Evolutionary conservation across 2,113 vertebrate species (phyloP).

Genomic region (Hymenochirus boettgeri): DNA sequence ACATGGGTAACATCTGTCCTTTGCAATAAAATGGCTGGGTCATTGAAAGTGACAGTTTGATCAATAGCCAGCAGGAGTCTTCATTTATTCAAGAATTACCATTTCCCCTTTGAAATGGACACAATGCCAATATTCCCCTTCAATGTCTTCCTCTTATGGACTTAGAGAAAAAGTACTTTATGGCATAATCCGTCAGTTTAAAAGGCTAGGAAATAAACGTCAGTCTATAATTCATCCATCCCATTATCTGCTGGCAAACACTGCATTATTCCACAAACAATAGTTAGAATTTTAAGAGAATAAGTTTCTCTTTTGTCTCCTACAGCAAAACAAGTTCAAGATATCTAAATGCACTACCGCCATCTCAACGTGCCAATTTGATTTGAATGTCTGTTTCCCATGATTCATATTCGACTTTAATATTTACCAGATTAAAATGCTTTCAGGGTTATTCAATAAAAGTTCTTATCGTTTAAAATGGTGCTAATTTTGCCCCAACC

Average conservation of each 20-base stretch:
- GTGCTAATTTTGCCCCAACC: too few species aligned
- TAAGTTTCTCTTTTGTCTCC: neutral
- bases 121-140: conserved; percentile 20
- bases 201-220: neutral
- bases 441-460: too few species aligned
- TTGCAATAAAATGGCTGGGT: conserved; percentile 29
- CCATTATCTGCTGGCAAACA: neutral
- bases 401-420: too few species aligned
- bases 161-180: conserved; percentile 11
- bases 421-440: too few species aligned
- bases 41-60: conserved; percentile 29
- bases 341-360: neutral
- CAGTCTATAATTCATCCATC: neutral
- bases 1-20: conserved; percentile 17
- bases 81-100: conserved; percentile 19
- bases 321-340: too few species aligned
- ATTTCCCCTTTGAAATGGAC: conserved; percentile 32
- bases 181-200: conserved; percentile 22
- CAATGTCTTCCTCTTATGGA: neutral
- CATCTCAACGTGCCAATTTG: too few species aligned
- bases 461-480: too few species aligned
- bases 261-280: neutral
- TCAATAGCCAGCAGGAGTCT: conserved; percentile 34
- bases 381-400: too few species aligned
- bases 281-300: neutral